Base-by-base conservation (phyloP, 2,888 invertebrate species). In the Orthosia gracilis region DNA sequence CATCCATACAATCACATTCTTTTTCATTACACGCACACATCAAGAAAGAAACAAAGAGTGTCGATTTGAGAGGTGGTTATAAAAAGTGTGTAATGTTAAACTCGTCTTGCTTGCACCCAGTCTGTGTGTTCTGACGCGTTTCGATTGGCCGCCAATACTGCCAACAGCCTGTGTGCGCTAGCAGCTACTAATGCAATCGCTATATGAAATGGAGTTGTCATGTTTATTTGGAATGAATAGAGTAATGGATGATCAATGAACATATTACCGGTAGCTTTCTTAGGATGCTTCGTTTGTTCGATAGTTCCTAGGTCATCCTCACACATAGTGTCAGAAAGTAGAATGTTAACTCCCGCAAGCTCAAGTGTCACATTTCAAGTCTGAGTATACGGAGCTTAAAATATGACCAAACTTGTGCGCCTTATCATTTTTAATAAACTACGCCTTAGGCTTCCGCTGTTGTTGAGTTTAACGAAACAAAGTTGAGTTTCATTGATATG, bases 391-490 rank as follows among this genome's bases (percentile, higher is more conserved):
- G 66, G 82, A 87, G 83, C 87, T 90, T 91, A 88, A 91, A 93
- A 92, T 90, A 91, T 92, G 89, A 91, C 90, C 81, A 74, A 73
- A 79, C 88, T 91, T 90, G 91, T 91, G 91, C 91, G 86, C 82
- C 76, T 77, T 82, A 85, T 78, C 70, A 59, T 72, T 75, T 71
- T 76, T 83, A 85, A 76, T 88, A 88, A 89, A 84, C 89, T 88
- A 90, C 89, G 90, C 92, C 91, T 91, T 87, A 91, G 92, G 92
- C 91, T 92, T 90, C 83, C 91, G 91, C 91, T 90, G 84, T 81
- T 79, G 71, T 82, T 80, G 73, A 76, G 72, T 83, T 79, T 70
- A 81, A 80, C 67, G 63, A 83, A 77, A 77, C 72, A 78, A 85
- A 78, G 68, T 81, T 76, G 74, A 82, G 77, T 69, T 71, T 61